These are phyloP conservation scores for Lycophotia porphyrea DNA, from an alignment of 2,888 invertebrate genomes.

Conservation along the genomic window DNA sequence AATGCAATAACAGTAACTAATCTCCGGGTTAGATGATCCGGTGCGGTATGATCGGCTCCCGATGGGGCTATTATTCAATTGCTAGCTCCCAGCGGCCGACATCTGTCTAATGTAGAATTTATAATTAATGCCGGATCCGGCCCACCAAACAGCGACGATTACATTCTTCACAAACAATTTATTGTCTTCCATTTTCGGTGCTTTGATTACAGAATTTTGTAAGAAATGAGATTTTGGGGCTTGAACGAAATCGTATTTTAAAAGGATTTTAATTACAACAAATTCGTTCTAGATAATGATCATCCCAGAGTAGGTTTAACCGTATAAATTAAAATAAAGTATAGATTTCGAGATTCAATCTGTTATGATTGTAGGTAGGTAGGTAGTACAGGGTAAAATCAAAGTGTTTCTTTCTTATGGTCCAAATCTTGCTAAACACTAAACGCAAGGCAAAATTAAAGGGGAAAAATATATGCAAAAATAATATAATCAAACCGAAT, in stretches of 20 bases:
- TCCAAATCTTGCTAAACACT: constrained; percentile 6
- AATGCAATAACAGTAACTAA: constrained; percentile 12
- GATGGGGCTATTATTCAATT: constrained; percentile 71
- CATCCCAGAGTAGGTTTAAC: neutral
- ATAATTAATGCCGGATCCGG: constrained; percentile 59
- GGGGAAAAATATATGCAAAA: constrained; percentile 19
- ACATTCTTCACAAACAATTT: constrained; percentile 62
- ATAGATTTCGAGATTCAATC: neutral
- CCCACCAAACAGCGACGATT: constrained; percentile 57
- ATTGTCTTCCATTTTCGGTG: constrained; percentile 42
- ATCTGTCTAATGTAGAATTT: constrained; percentile 55
- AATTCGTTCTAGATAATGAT: neutral
- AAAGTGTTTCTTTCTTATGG: neutral
- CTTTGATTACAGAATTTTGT: constrained; percentile 28
- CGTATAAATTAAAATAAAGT: neutral
- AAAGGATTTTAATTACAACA: neutral
- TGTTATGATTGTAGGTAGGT: neutral
- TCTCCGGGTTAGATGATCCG: neutral
- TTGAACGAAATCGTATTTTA: neutral
- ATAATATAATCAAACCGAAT: constrained; percentile 45
- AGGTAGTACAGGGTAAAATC: neutral
- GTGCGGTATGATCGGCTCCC: constrained; percentile 43
- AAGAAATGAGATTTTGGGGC: constrained; percentile 1
- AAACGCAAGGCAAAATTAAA: neutral
- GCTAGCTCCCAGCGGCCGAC: constrained; percentile 56